Base-by-base conservation (phyloP, 1,140 invertebrate species). In the Ruditapes philippinarum region DNA sequence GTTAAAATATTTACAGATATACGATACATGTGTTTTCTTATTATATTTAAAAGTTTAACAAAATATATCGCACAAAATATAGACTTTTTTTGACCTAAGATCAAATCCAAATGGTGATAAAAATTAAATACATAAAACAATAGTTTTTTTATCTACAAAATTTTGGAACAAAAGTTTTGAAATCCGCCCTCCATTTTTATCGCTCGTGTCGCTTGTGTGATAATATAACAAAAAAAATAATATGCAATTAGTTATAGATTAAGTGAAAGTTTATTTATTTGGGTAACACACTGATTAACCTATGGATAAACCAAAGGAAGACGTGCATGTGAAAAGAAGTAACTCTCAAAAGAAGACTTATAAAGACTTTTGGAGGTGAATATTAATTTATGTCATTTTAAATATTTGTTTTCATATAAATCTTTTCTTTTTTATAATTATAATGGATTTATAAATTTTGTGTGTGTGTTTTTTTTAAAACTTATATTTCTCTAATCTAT, bases 341-440 rank as follows among this genome's bases (percentile, higher is more conserved):
- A 14, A 49, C 40, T 9, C 40, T 28, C 3, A 76, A 42, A 28
- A 28, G 3, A 31, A 7, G n/a, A 51, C 73, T 14, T 5, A 14
- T 28, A 45, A 17, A 33, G 42, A 76, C 49, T 76, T 76, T n/a
- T 76, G 40, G 73, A 76, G 73, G 73, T 76, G 49, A 45, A 3
- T 14, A 22, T 73, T 40, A 22, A 40, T 73, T 31, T 40, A 42
- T 73, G n/a, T n/a, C n/a, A n/a, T n/a, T n/a, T n/a, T n/a, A n/a
- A n/a, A n/a, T n/a, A n/a, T n/a, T n/a, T n/a, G n/a, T n/a, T n/a
- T n/a, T n/a, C n/a, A n/a, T n/a, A n/a, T n/a, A n/a, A n/a, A n/a
- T n/a, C n/a, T n/a, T n/a, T n/a, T n/a, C n/a, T n/a, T n/a, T n/a
- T n/a, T n/a, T n/a, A n/a, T n/a, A n/a, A n/a, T n/a, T n/a, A n/a